A percentile compares a stretch with the other conserved stretches of the same genome.
Conservation (phyloP, 2,113 vertebrate genomes). For the Trochalopteron elliotii region DNA sequence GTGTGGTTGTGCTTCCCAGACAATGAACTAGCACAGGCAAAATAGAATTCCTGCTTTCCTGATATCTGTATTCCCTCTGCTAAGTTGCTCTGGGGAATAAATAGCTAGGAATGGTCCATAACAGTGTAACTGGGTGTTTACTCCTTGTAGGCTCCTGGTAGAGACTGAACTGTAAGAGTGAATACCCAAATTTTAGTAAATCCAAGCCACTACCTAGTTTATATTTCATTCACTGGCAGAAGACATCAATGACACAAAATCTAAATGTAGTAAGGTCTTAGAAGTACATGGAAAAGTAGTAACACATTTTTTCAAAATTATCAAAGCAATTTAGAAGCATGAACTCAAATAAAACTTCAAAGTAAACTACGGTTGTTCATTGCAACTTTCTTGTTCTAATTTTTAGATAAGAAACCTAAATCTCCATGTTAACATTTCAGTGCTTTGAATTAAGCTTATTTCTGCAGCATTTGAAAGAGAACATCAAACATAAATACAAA, state of each 20-base stretch:
- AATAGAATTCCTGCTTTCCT: not conserved
- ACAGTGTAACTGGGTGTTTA: not conserved
- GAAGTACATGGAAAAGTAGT: not conserved
- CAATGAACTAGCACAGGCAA: not conserved
- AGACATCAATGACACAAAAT: not conserved
- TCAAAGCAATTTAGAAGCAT: not conserved
- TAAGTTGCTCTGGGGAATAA: not conserved
- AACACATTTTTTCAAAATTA: not conserved
- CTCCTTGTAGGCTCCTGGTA: not conserved
- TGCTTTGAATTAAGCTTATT: conserved; percentile 1
- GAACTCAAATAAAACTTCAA: not conserved
- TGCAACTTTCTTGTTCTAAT: not conserved
- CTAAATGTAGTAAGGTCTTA: not conserved
- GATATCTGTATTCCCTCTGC: not conserved
- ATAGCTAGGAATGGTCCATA: not conserved
- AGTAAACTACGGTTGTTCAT: not conserved
- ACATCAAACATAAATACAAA: not conserved
- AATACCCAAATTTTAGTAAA: not conserved
- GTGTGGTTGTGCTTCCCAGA: not conserved
- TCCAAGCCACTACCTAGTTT: not conserved
- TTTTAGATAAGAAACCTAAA: not conserved
- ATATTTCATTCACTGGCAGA: not conserved
- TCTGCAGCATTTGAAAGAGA: not conserved
- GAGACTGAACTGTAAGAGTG: not conserved
- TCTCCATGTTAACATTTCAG: not conserved